phyloP scores from a whole-genome alignment of 2,888 invertebrate species.

The Clepsis dumicolana region DNA sequence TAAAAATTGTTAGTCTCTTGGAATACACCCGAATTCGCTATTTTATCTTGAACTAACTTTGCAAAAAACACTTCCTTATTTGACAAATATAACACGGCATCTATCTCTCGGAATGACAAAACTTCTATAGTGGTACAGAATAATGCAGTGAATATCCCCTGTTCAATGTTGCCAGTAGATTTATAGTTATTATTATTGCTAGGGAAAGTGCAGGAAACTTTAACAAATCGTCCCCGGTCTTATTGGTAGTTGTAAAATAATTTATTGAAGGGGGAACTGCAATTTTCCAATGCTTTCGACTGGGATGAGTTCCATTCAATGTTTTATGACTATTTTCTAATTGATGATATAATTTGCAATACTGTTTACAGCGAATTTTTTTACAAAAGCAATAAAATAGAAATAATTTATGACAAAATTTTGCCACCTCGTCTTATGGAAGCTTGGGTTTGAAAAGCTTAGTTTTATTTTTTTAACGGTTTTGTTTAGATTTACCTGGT shows the following conservation, averaged over 20 bases:
- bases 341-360: neutral
- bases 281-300: conserved; percentile 44
- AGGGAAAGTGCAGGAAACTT: conserved; percentile 69
- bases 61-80: conserved; percentile 34
- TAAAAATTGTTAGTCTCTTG: neutral
- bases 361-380: too few species aligned
- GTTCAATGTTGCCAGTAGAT: conserved; percentile 56
- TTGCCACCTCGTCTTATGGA: too few species aligned
- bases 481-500: too few species aligned
- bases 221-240: conserved; percentile 68
- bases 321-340: conserved; percentile 37
- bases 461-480: too few species aligned
- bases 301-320: conserved; percentile 49
- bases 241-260: conserved; percentile 70
- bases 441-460: too few species aligned
- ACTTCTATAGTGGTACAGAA: conserved; percentile 50
- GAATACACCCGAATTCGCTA: conserved; percentile 6
- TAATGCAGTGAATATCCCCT: conserved; percentile 50
- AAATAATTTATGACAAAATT: too few species aligned
- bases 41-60: conserved; percentile 20
- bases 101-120: conserved; percentile 31
- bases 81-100: conserved; percentile 46
- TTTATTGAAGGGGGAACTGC: conserved; percentile 60
- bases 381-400: too few species aligned
- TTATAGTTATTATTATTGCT: conserved; percentile 81